phyloP scores from a whole-genome alignment of 2,797 vertebrate genomes.

The Malurus leucopterus region DNA sequence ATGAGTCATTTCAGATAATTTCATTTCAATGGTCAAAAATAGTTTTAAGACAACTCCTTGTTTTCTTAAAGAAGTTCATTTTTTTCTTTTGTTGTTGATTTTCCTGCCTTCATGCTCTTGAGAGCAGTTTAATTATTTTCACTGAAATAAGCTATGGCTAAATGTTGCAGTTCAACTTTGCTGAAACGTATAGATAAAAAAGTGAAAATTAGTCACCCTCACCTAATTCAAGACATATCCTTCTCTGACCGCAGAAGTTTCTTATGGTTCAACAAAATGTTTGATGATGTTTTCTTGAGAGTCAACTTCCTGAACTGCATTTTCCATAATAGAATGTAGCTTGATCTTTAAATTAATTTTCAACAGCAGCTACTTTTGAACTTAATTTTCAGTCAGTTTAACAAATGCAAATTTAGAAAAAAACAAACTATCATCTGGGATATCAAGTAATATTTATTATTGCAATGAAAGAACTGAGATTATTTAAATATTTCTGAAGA shows the following conservation, averaged over 20 bases:
- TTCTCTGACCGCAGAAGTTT: neutral
- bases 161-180: neutral
- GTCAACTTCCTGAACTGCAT: neutral
- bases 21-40: constrained; percentile 17
- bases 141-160: neutral
- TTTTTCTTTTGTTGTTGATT: neutral
- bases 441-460: neutral
- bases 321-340: neutral
- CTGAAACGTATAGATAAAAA: neutral
- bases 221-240: neutral
- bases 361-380: neutral
- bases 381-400: neutral
- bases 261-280: neutral
- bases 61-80: neutral
- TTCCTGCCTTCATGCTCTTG: neutral
- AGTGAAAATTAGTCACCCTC: neutral
- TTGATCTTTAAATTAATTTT: neutral
- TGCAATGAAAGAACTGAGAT: neutral
- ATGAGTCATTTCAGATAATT: constrained; percentile 31
- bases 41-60: neutral
- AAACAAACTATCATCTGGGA: neutral
- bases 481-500: neutral
- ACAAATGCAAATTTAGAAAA: neutral
- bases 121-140: neutral
- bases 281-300: neutral